phyloP scores from a whole-genome alignment of 1,140 invertebrate genomes.

The Andricus grossulariae region DNA sequence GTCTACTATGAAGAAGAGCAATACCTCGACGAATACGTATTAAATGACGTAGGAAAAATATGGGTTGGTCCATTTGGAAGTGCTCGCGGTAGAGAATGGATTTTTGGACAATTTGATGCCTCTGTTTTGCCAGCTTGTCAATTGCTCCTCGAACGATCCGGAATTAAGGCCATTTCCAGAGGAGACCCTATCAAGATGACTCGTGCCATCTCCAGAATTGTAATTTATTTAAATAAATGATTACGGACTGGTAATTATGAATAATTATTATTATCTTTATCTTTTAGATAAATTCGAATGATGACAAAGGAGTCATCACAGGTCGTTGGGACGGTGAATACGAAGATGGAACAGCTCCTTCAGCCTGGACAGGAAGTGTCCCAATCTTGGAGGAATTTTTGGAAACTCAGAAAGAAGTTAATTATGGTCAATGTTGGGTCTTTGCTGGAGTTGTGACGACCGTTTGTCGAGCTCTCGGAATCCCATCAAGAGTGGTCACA shows the following conservation, averaged over 20 bases:
- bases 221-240: conserved; percentile 60
- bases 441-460: conserved; percentile 81
- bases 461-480: conserved; percentile 79
- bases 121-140: conserved; percentile 76
- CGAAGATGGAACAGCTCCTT: conserved; percentile 77
- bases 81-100: conserved; percentile 79
- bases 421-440: conserved; percentile 84
- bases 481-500: conserved; percentile 79
- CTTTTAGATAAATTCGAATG: conserved; percentile 79
- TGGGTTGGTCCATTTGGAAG: conserved; percentile 78
- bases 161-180: conserved; percentile 71
- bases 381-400: conserved; percentile 78
- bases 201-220: conserved; percentile 83
- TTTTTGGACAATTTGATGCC: conserved; percentile 81
- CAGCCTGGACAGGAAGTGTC: conserved; percentile 78
- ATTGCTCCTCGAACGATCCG: conserved; percentile 74
- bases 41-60: conserved; percentile 82
- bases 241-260: not conserved
- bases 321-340: conserved; percentile 83
- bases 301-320: conserved; percentile 77
- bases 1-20: conserved; percentile 78
- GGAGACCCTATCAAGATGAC: conserved; percentile 84
- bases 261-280: not conserved
- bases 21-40: conserved; percentile 78
- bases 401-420: conserved; percentile 75